These are phyloP conservation scores for Agelas oroides DNA, from an alignment of 37 sponge, comb jelly and placozoan species.

Conservation along the genomic window DNA sequence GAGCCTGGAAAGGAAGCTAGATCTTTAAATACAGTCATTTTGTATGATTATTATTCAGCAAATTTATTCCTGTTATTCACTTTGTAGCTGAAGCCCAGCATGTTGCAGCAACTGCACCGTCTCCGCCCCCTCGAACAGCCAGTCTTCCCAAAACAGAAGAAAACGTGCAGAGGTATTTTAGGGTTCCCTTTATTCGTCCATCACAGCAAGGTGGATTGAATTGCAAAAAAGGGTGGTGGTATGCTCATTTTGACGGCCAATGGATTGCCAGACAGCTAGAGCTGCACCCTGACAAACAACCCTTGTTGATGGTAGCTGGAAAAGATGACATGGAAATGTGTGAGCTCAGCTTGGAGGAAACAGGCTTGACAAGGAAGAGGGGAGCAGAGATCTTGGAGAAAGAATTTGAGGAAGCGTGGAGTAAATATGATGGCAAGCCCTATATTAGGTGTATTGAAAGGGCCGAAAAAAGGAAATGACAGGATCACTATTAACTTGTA, in stretches of 20 bases:
- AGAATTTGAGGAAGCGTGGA: slow-evolving; percentile 92
- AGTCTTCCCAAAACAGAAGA: slow-evolving; percentile 15
- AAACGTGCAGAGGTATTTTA: slow-evolving; percentile 85
- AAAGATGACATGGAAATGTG: slow-evolving; percentile 98
- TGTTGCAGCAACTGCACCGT: slow-evolving; percentile 21
- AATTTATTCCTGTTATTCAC: no score
- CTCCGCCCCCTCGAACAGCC: slow-evolving; percentile 27
- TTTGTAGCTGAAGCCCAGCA: neutral
- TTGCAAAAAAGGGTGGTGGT: slow-evolving; percentile 96
- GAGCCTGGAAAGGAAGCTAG: no score
- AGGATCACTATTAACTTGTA: no score
- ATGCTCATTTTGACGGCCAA: slow-evolving; percentile 97
- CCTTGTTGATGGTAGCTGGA: slow-evolving; percentile 89
- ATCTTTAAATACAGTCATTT: neutral
- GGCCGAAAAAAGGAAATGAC: no score
- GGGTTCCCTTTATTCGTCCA: slow-evolving; percentile 92
- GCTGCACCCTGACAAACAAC: slow-evolving; percentile 85
- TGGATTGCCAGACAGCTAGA: slow-evolving; percentile 98
- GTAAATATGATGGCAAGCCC: slow-evolving; percentile 78
- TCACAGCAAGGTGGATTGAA: slow-evolving; percentile 50
- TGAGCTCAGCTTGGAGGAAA: slow-evolving; percentile 94
- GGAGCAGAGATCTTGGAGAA: slow-evolving; percentile 92
- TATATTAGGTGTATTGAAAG: slow-evolving; percentile 21
- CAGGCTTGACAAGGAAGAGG: slow-evolving; percentile 87
- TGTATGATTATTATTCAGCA: no score